phyloP scores from a whole-genome alignment of 2,113 vertebrate species.

The Dascyllus trimaculatus region DNA sequence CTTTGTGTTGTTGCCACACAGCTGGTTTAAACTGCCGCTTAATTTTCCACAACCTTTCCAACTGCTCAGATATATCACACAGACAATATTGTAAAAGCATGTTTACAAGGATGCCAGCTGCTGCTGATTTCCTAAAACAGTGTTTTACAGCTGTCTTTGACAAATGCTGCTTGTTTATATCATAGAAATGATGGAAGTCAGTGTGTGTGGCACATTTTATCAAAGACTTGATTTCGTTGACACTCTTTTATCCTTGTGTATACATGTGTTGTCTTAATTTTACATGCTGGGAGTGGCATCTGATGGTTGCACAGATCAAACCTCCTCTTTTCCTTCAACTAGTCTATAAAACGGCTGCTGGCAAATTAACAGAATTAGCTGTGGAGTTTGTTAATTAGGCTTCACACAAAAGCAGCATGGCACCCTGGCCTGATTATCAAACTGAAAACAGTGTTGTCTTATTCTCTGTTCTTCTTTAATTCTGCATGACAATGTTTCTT shows the following conservation, averaged over 20 bases:
- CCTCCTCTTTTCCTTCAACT: background rate
- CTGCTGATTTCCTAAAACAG: conserved; percentile 16
- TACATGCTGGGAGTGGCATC: conserved; percentile 7
- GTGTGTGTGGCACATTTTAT: conserved; percentile 40
- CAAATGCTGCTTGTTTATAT: conserved; percentile 25
- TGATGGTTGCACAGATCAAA: conserved; percentile 31
- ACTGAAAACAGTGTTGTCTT: background rate
- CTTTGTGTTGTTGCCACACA: background rate
- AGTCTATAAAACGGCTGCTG: conserved; percentile 1
- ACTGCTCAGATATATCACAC: conserved; percentile 14
- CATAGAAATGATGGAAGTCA: background rate
- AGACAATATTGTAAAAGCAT: background rate
- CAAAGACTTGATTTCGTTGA: background rate
- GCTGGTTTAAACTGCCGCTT: background rate
- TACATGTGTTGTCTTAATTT: background rate
- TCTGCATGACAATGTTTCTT: too few relatives aligned
- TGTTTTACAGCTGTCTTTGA: conserved; percentile 3
- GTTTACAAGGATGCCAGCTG: conserved; percentile 22
- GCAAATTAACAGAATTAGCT: background rate
- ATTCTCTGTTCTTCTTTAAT: too few relatives aligned
- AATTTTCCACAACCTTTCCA: conserved; percentile 15
- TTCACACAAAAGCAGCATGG: background rate
- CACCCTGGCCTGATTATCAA: background rate
- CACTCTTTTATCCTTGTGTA: background rate
- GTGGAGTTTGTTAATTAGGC: background rate